Base-by-base conservation (phyloP, 2,888 invertebrate genomes). In the Acanthopleura granulata region DNA sequence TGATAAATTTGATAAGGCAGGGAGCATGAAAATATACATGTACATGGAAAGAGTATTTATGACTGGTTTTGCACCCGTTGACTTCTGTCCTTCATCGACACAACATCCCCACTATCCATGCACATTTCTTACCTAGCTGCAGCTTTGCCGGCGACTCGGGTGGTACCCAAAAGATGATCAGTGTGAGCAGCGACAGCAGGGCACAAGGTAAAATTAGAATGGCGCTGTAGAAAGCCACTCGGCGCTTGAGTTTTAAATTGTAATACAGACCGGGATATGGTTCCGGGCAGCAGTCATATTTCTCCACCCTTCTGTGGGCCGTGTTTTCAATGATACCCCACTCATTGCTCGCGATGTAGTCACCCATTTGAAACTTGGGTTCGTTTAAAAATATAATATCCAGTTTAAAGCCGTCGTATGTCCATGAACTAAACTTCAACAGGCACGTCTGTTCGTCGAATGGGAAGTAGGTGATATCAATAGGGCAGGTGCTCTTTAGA, bases 91-190 rank as follows among this genome's bases (percentile, higher is more conserved):
- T 9, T 40, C 40, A 40, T 40, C 40, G 4, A 3, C 40, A 40
- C 40, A 40, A 40, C 9, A 40, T 40, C 40, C 40, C 9, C 40
- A 61, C 80, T 81, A 40, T 40, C 80, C 76, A 78, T 40, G 40
- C 40, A 40, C 9, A 87, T 72, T 85, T 85, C 89, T 82, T 84
- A 90, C 91, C 90, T 69, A 91, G 82, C 49, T 88, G 84, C 75
- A 91, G 87, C 82, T 91, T 91, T 49, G 91, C 90, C 3, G 90
- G 89, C 16, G 90, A 88, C 78, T 91, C 91, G 6, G 91, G 91
- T 16, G 91, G 91, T 22, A 91, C 88, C 90, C 90, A 91, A 83
- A 91, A 91, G 72, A 90, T 88, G 69, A 90, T 89, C 79, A 91
- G 83, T 16, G 90, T 90, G 49, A 91, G 81, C 16, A 88, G 83